Evolutionary conservation across 2,797 vertebrate species (phyloP).

Genomic region (Threskiornis aethiopicus): DNA sequence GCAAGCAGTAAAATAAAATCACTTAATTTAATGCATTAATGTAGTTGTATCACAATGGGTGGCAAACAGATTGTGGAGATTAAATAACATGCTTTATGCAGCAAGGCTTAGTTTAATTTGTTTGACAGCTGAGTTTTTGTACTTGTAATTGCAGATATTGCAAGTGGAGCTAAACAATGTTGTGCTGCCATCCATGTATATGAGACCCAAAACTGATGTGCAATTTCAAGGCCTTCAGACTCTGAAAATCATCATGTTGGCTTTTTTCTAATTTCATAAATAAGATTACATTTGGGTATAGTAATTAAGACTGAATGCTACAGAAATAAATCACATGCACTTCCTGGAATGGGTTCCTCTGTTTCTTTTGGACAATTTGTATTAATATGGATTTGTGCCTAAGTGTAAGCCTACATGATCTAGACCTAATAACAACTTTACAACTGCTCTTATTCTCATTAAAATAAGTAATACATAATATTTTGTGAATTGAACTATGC

Average conservation of each 20-base stretch:
- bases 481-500: not conserved
- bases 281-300: not conserved
- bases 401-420: not conserved
- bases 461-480: not conserved
- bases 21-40: slow-evolving; percentile 43
- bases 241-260: not conserved
- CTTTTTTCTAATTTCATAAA: not conserved
- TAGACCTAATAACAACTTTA: not conserved
- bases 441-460: not conserved
- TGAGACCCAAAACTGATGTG: not conserved
- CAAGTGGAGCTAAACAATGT: not conserved
- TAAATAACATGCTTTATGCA: slow-evolving; percentile 48
- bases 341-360: not conserved
- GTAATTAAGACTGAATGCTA: not conserved
- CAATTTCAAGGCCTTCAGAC: not conserved
- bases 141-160: slow-evolving; percentile 13
- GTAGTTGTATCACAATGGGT: not conserved
- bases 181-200: not conserved
- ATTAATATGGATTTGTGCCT: not conserved
- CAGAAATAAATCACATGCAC: not conserved
- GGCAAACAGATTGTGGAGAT: slow-evolving; percentile 53
- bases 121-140: slow-evolving; percentile 12
- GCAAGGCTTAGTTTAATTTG: slow-evolving; percentile 39
- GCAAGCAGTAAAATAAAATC: slow-evolving; percentile 48
- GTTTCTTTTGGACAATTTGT: not conserved